Evolutionary conservation across 92 coral and sea anemone species (phyloP).

Genomic region (Zoanthus sansibaricus): DNA sequence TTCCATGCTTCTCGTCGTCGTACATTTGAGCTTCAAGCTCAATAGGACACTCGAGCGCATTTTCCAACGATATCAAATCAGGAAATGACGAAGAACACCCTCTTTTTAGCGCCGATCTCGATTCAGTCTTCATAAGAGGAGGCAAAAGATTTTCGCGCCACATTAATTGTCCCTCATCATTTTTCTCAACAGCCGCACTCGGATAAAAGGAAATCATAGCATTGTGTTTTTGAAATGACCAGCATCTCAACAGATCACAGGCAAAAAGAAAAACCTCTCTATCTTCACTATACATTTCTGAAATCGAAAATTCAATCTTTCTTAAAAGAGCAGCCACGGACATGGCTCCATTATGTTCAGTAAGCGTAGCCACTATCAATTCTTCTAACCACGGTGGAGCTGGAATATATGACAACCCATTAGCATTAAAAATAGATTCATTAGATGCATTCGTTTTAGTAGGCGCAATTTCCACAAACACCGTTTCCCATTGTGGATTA

Average conservation of each 20-base stretch:
- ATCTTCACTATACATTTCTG: not conserved
- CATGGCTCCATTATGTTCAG: not conserved
- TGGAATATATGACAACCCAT: not conserved
- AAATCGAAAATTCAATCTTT: not conserved
- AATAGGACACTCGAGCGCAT: not conserved
- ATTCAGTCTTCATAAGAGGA: not conserved
- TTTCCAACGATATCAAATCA: not conserved
- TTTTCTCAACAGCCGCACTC: not conserved
- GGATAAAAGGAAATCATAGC: not conserved
- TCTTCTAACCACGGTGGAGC: not conserved
- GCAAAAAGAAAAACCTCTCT: not conserved
- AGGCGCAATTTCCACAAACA: not conserved
- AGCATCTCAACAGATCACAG: not conserved
- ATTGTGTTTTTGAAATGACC: not conserved
- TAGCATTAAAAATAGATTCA: not conserved
- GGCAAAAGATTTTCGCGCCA: not conserved
- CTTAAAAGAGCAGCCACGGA: not conserved
- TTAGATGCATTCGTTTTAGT: not conserved
- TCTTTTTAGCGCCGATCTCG: not conserved
- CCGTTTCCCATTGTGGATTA: not conserved
- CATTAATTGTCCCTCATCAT: not conserved
- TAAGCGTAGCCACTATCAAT: not conserved
- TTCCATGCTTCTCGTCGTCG: not conserved
- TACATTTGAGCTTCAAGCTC: not conserved
- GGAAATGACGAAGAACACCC: not conserved